These are phyloP conservation scores for Drosophila algonquin DNA, from an alignment of 2,888 invertebrate genomes.

Conservation along the genomic window DNA sequence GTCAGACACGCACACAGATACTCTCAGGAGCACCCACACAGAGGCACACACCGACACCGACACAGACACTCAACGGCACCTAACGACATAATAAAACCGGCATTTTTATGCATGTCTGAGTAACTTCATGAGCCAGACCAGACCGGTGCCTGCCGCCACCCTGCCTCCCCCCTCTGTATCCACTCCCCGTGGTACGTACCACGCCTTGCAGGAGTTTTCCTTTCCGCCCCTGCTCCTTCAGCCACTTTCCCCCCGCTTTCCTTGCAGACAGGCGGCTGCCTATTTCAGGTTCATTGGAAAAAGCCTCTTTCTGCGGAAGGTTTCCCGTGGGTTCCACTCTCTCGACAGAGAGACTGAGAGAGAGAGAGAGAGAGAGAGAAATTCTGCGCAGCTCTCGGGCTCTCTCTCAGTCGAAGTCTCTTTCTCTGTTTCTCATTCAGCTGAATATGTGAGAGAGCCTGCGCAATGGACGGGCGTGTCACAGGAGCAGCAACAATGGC, in stretches of 20 bases:
- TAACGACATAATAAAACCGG: conserved; percentile 79
- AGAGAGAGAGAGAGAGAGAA: conserved; percentile 21
- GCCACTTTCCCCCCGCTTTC: conserved; percentile 23
- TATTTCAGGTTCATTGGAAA: conserved; percentile 72
- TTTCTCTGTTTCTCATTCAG: conserved; percentile 55
- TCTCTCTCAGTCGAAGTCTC: conserved; percentile 20
- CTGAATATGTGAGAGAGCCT: conserved; percentile 52
- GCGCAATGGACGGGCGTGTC: conserved; percentile 78
- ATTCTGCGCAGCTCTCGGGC: conserved; percentile 47
- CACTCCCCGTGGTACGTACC: conserved; percentile 12
- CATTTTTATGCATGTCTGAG: conserved; percentile 80
- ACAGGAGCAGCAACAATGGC: conserved; percentile 51
- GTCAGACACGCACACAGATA: conserved; percentile 26
- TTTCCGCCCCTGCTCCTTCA: conserved; percentile 3
- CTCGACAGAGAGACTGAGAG: background rate
- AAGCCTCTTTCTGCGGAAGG: conserved; percentile 12
- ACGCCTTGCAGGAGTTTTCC: conserved; percentile 41
- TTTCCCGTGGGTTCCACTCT: conserved; percentile 53
- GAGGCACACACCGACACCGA: conserved; percentile 28
- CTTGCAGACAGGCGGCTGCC: conserved; percentile 51
- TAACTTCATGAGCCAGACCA: conserved; percentile 72
- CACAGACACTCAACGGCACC: conserved; percentile 40
- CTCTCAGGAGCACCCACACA: conserved; percentile 20
- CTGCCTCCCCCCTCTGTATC: background rate
- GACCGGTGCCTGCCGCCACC: conserved; percentile 30